Conservation (phyloP, 1,140 invertebrate species). For the Drosophila pseudoobscura region DNA sequence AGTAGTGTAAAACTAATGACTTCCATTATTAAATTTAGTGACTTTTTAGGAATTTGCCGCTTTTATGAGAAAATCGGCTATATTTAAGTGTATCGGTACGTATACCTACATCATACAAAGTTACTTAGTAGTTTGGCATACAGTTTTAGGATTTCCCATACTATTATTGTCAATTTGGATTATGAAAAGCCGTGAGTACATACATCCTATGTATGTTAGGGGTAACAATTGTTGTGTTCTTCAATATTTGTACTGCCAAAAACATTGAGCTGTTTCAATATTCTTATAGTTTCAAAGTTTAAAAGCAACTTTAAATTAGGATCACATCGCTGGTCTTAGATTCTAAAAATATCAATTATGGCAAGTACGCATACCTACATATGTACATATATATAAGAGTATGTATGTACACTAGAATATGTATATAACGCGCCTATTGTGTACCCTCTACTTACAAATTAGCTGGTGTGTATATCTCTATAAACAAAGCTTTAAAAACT, state of each 20-base stretch:
- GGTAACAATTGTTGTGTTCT: constrained; percentile 61
- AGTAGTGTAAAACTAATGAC: too few species aligned
- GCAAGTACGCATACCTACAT: constrained; percentile 11
- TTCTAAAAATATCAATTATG: constrained; percentile 22
- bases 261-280: constrained; percentile 11
- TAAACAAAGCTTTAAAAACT: constrained; percentile 50
- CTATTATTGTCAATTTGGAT: too few species aligned
- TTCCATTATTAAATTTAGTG: background rate
- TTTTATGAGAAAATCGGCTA: background rate
- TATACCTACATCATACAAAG: background rate
- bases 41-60: constrained; percentile 15
- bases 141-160: too few species aligned
- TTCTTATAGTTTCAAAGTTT: constrained; percentile 6
- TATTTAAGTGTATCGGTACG: background rate
- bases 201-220: constrained; percentile 31
- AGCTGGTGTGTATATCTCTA: constrained; percentile 8
- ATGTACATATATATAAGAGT: constrained; percentile 4
- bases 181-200: background rate
- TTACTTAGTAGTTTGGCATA: constrained; percentile 1
- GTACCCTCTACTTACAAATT: constrained; percentile 13
- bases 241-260: constrained; percentile 53
- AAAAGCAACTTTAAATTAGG: constrained; percentile 62
- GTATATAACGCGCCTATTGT: constrained; percentile 14
- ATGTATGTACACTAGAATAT: constrained; percentile 15
- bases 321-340: constrained; percentile 60